These are phyloP conservation scores for Syngnathus rostellatus DNA, from an alignment of 2,797 vertebrate species.

Conservation along the genomic window DNA sequence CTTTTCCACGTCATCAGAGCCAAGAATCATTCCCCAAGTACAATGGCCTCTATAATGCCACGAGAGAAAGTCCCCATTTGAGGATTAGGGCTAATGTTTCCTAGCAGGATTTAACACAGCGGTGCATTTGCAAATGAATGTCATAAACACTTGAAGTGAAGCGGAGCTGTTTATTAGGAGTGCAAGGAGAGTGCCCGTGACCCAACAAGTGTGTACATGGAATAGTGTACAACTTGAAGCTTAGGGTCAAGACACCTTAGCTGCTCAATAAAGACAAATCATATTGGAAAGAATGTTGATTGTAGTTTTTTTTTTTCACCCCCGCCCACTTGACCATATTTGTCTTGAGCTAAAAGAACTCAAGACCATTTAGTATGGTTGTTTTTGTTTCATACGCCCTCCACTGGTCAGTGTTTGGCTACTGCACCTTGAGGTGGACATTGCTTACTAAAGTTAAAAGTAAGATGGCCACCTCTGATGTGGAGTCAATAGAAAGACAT, in stretches of 20 bases:
- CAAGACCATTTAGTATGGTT: too few relatives aligned
- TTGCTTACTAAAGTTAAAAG: too few relatives aligned
- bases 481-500: too few relatives aligned
- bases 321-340: neutral
- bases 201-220: slow-evolving; percentile 32
- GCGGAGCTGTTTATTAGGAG: slow-evolving; percentile 32
- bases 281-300: neutral
- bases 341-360: neutral
- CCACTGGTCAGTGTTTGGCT: too few relatives aligned
- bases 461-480: too few relatives aligned
- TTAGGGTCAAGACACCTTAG: slow-evolving; percentile 16
- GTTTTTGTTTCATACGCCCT: too few relatives aligned
- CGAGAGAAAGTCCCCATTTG: slow-evolving; percentile 12
- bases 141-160: slow-evolving; percentile 54
- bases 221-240: slow-evolving; percentile 40
- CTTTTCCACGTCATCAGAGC: neutral
- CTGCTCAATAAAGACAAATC: slow-evolving; percentile 4
- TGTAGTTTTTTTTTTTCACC: neutral
- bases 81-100: slow-evolving; percentile 38
- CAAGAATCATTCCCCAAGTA: neutral
- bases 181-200: slow-evolving; percentile 17
- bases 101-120: slow-evolving; percentile 40
- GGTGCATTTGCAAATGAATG: slow-evolving; percentile 42
- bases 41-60: neutral
- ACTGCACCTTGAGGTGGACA: too few relatives aligned